Evolutionary conservation across 2,888 invertebrate genomes (phyloP).

Genomic region (Platypus cylindrus): DNA sequence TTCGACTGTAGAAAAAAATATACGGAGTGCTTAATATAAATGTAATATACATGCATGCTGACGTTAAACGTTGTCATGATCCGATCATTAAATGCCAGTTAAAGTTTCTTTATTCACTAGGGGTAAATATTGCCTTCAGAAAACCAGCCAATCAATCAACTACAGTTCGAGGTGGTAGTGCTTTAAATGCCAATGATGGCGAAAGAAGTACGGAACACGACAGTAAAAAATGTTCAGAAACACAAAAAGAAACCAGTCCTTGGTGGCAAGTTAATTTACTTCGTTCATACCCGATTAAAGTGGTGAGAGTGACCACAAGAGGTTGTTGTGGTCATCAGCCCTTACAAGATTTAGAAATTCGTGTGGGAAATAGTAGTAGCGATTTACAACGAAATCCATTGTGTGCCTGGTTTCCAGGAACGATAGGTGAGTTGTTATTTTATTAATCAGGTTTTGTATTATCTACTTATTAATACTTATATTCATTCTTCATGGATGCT

Average conservation of each 20-base stretch:
- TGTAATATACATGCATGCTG: too few species aligned
- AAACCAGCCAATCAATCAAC: slow-evolving; percentile 88
- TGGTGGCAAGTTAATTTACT: slow-evolving; percentile 90
- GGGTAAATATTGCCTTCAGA: slow-evolving; percentile 71
- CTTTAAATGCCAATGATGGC: slow-evolving; percentile 79
- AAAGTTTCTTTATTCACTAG: slow-evolving; percentile 36
- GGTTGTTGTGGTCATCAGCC: slow-evolving; percentile 80
- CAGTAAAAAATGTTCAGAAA: slow-evolving; percentile 79
- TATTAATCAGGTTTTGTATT: too few species aligned
- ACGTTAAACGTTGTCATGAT: too few species aligned
- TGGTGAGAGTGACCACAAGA: slow-evolving; percentile 74
- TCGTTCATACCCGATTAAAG: slow-evolving; percentile 70
- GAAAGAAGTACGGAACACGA: slow-evolving; percentile 74
- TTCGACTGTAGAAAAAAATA: too few species aligned
- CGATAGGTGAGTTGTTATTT: slow-evolving; percentile 55
- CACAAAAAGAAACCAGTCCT: slow-evolving; percentile 77
- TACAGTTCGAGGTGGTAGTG: slow-evolving; percentile 70
- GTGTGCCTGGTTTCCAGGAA: slow-evolving; percentile 89
- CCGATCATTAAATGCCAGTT: too few species aligned
- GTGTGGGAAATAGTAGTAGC: slow-evolving; percentile 82
- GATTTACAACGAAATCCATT: slow-evolving; percentile 79
- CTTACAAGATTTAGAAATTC: slow-evolving; percentile 75
- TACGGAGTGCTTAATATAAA: too few species aligned
- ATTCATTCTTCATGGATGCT: too few species aligned
- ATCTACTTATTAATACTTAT: too few species aligned